Conservation (phyloP, 2,113 vertebrate genomes). For the Poicephalus gulielmi region DNA sequence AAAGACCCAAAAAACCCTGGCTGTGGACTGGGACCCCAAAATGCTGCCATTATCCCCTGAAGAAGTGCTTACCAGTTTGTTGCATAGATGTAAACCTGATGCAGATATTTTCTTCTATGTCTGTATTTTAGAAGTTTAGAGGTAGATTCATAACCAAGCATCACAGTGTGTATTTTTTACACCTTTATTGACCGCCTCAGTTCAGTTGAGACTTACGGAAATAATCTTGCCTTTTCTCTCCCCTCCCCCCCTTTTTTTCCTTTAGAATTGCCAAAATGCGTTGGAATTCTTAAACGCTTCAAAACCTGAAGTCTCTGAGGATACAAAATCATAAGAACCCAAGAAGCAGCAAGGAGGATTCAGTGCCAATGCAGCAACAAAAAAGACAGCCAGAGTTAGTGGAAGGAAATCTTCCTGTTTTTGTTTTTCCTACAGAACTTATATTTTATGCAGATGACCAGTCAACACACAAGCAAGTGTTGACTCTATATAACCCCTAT, state of each 20-base stretch:
- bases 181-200: background rate
- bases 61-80: background rate
- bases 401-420: slow-evolving; percentile 99
- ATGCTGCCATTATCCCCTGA: background rate
- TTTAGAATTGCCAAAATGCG: slow-evolving; percentile 80
- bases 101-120: background rate
- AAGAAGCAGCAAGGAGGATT: slow-evolving; percentile 81
- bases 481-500: slow-evolving; percentile 99
- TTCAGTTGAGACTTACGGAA: slow-evolving; percentile 22
- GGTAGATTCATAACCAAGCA: background rate
- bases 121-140: background rate
- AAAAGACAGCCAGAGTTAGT: slow-evolving; percentile 96
- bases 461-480: slow-evolving; percentile 97
- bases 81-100: background rate
- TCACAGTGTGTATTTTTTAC: background rate
- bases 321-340: slow-evolving; percentile 73
- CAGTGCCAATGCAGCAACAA: slow-evolving; percentile 98
- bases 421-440: slow-evolving; percentile 97
- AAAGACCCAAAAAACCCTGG: background rate
- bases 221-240: slow-evolving; percentile 43
- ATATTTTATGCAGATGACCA: slow-evolving; percentile 98
- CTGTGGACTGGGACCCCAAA: background rate
- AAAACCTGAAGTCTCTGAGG: slow-evolving; percentile 70
- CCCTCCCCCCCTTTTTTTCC: background rate
- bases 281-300: slow-evolving; percentile 78